phyloP scores from a whole-genome alignment of 37 sponge, comb jelly and placozoan species.

The Aphrocallistes beatrix region DNA sequence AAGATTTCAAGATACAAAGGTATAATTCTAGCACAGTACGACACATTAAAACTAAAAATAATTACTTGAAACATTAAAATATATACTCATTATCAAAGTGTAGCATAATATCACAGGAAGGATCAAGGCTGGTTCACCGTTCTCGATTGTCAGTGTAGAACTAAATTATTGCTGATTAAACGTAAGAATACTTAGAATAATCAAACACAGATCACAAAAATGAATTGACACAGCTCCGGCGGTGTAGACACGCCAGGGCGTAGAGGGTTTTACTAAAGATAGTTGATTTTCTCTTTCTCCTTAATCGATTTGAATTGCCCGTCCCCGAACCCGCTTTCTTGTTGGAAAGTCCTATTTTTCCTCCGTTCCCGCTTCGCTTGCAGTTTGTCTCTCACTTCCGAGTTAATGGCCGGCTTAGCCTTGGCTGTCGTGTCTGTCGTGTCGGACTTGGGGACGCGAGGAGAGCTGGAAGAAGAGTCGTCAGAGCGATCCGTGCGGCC shows the following conservation, averaged over 20 bases:
- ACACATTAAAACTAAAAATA: slow-evolving; percentile 12
- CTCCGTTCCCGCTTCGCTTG: not conserved
- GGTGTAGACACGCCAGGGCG: no score
- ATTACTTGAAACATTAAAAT: not conserved
- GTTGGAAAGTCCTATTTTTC: not conserved
- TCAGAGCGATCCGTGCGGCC: not conserved
- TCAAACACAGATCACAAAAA: slow-evolving; percentile 16
- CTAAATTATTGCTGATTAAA: slow-evolving; percentile 16
- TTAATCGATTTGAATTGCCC: no score
- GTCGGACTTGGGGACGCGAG: not conserved
- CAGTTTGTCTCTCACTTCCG: not conserved
- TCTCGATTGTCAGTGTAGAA: slow-evolving; percentile 10
- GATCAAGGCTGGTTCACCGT: slow-evolving; percentile 17
- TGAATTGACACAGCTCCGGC: not conserved
- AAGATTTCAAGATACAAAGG: not conserved
- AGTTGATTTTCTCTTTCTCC: no score
- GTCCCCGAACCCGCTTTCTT: not conserved
- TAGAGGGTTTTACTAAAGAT: no score
- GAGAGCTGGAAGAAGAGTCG: not conserved
- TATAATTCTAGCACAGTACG: not conserved
- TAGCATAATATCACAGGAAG: slow-evolving; percentile 20
- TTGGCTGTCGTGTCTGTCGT: not conserved
- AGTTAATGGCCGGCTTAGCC: not conserved
- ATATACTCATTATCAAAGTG: slow-evolving; percentile 16
- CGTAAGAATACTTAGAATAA: not conserved